Conservation (phyloP, 2,888 invertebrate genomes). For the Brenthis daphne region DNA sequence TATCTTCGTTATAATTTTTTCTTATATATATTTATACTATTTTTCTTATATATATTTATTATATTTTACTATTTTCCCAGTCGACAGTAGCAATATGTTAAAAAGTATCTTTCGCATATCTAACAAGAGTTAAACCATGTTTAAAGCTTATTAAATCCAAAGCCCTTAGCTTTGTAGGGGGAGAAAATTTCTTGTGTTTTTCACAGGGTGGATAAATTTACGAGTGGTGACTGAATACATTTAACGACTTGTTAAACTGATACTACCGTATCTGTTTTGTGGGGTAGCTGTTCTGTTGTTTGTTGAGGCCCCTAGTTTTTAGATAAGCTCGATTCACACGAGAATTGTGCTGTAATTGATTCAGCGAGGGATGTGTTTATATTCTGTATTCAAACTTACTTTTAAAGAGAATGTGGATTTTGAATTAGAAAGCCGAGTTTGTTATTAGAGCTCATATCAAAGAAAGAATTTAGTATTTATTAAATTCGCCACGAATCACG, state of each 20-base stretch:
- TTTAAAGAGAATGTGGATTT: too few relatives aligned
- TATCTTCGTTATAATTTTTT: too few relatives aligned
- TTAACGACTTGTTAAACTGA: conserved; percentile 65
- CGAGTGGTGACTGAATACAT: conserved; percentile 53
- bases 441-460: conserved; percentile 2
- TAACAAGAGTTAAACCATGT: conserved; percentile 1
- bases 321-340: conserved; percentile 20
- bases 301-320: conserved; percentile 14
- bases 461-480: not conserved
- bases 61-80: not conserved
- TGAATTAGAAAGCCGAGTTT: too few relatives aligned
- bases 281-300: conserved; percentile 42
- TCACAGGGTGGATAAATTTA: conserved; percentile 41
- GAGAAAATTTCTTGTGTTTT: conserved; percentile 40
- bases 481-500: conserved; percentile 11
- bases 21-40: too few relatives aligned
- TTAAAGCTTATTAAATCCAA: conserved; percentile 31
- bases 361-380: not conserved
- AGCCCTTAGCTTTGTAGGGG: conserved; percentile 40
- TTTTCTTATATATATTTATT: too few relatives aligned
- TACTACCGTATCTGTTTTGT: conserved; percentile 39
- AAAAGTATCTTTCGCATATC: conserved; percentile 3
- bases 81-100: not conserved
- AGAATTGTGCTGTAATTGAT: not conserved
- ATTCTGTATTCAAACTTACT: too few relatives aligned